These are phyloP conservation scores for Paradisaea rubra DNA, from an alignment of 2,113 vertebrate genomes.

Conservation along the genomic window DNA sequence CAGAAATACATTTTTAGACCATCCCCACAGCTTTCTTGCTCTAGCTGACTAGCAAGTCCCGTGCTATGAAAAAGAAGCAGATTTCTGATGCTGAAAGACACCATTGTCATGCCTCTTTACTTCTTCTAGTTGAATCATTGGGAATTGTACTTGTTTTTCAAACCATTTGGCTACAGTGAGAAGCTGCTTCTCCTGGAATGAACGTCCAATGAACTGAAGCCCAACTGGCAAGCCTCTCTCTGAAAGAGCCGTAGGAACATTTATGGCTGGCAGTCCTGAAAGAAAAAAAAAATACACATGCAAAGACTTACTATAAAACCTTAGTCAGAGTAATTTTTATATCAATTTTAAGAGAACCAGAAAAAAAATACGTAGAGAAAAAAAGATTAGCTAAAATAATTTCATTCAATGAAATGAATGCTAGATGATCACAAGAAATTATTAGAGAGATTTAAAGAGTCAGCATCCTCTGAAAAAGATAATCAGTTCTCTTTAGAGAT, in stretches of 20 bases:
- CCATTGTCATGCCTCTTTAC: not conserved
- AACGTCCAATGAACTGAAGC: constrained; percentile 87
- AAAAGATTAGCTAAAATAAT: not conserved
- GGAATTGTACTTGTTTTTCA: constrained; percentile 88
- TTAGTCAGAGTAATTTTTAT: not conserved
- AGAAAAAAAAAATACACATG: not conserved
- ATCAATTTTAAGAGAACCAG: not conserved
- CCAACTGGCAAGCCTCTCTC: constrained; percentile 84
- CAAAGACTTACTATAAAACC: not conserved
- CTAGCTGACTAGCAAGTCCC: not conserved
- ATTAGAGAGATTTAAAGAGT: not conserved
- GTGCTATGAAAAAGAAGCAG: constrained; percentile 39
- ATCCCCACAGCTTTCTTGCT: not conserved
- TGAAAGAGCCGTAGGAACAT: constrained; percentile 83
- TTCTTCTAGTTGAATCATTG: constrained; percentile 71
- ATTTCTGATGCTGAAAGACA: constrained; percentile 48
- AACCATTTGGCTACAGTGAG: constrained; percentile 89
- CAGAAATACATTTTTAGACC: not conserved
- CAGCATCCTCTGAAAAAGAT: not conserved
- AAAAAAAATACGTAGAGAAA: not conserved
- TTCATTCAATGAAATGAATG: not conserved
- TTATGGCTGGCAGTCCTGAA: constrained; percentile 88
- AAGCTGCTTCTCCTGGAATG: constrained; percentile 83
- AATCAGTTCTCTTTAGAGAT: not conserved
- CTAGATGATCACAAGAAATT: not conserved